Conservation (phyloP, 1,140 invertebrate genomes). For the Temnothorax nylanderi region DNA sequence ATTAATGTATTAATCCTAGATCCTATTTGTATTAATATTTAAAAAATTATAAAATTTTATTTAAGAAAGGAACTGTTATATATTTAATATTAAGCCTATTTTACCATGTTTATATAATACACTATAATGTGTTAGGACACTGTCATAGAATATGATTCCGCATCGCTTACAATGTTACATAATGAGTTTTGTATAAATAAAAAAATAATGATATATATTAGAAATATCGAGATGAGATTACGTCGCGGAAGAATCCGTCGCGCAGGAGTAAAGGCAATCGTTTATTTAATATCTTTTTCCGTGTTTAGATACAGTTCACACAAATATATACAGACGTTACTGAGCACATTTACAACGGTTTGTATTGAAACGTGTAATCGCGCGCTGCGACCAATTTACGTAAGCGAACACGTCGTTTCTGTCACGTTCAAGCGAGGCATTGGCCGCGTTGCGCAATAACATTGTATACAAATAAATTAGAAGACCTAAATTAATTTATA, state of each 20-base stretch:
- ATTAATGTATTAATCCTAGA: not conserved
- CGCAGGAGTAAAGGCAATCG: conserved; percentile 69
- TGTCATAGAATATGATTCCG: not conserved
- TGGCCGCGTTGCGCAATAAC: conserved; percentile 36
- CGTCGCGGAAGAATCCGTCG: not conserved
- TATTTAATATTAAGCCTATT: not conserved
- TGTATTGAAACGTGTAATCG: conserved; percentile 66
- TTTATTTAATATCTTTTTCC: conserved; percentile 67
- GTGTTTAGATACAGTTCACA: conserved; percentile 79
- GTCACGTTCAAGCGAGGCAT: conserved; percentile 45
- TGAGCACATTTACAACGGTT: conserved; percentile 81
- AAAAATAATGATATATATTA: not conserved
- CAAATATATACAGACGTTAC: conserved; percentile 81
- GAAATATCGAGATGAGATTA: not conserved
- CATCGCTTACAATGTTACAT: not conserved
- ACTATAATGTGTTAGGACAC: not conserved
- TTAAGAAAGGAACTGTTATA: not conserved
- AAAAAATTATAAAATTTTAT: not conserved
- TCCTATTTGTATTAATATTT: not conserved
- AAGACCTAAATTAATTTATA: conserved; percentile 78
- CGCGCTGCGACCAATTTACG: conserved; percentile 68
- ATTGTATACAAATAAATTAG: conserved; percentile 74
- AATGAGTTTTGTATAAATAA: not conserved
- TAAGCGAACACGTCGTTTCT: conserved; percentile 64
- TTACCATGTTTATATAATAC: conserved; percentile 14